phyloP scores from a whole-genome alignment of 2,888 invertebrate species.

The Allygus modestus region DNA sequence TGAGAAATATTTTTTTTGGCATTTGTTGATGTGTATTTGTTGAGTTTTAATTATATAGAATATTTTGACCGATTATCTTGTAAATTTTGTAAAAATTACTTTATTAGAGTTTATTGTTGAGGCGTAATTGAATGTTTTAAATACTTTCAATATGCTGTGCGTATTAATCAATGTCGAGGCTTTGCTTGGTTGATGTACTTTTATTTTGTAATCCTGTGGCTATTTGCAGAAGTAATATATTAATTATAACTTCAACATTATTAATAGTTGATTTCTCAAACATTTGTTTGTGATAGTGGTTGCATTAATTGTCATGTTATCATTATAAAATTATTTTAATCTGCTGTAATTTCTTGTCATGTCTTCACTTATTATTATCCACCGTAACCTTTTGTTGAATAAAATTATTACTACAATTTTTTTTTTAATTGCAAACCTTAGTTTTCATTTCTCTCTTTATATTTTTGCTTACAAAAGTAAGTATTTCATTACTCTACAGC shows the following conservation, averaged over 20 bases:
- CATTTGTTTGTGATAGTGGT: not conserved
- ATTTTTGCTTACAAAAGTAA: no score
- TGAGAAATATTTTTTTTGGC: not conserved
- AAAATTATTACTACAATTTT: not conserved
- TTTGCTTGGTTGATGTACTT: constrained; percentile 9
- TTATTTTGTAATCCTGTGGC: not conserved
- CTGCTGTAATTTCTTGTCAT: not conserved
- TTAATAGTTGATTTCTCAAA: not conserved
- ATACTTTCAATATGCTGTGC: not conserved
- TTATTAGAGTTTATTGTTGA: not conserved
- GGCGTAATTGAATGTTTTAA: not conserved
- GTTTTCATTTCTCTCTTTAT: no score
- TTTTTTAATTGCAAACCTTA: not conserved
- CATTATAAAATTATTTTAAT: not conserved
- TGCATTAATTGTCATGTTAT: not conserved
- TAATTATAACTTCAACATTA: not conserved
- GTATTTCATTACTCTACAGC: no score
- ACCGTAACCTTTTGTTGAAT: constrained; percentile 34
- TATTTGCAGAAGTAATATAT: not conserved
- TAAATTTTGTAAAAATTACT: constrained; percentile 13
- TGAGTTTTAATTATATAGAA: constrained; percentile 1
- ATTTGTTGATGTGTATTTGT: not conserved
- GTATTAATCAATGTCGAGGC: constrained; percentile 3
- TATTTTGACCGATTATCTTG: not conserved
- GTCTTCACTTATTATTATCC: constrained; percentile 5